phyloP scores from a whole-genome alignment of 2,888 invertebrate genomes.

The Pyrrhosoma nymphula region DNA sequence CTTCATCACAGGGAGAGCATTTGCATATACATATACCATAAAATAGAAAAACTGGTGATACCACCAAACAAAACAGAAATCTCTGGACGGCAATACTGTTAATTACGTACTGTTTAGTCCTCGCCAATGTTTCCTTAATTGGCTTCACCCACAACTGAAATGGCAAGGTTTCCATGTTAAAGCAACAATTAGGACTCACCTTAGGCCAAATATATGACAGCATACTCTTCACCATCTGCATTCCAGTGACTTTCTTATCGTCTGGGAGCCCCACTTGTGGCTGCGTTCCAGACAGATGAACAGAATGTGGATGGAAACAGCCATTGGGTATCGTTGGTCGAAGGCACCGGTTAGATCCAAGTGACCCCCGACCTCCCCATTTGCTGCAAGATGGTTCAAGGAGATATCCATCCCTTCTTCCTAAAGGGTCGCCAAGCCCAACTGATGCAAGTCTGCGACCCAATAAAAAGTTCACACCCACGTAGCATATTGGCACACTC shows the following conservation, averaged over 20 bases:
- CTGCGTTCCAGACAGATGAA: constrained; percentile 79
- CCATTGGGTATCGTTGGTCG: constrained; percentile 68
- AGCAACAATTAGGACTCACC: constrained; percentile 78
- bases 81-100: no score
- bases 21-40: no score
- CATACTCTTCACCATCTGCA: constrained; percentile 93
- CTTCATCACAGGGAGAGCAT: no score
- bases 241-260: constrained; percentile 81
- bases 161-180: no score
- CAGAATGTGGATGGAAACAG: constrained; percentile 95
- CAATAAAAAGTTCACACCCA: constrained; percentile 39
- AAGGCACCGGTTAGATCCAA: constrained; percentile 29
- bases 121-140: no score
- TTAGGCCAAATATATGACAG: constrained; percentile 97
- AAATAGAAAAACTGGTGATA: no score
- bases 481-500: background rate
- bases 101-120: no score
- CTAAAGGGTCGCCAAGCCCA: background rate
- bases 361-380: background rate
- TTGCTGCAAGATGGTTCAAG: constrained; percentile 17
- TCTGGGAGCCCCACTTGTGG: constrained; percentile 73
- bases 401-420: constrained; percentile 52
- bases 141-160: no score
- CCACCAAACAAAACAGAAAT: no score
- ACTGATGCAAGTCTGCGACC: constrained; percentile 48